Base-by-base conservation (phyloP, 2,797 vertebrate species). In the Alcedo atthis region DNA sequence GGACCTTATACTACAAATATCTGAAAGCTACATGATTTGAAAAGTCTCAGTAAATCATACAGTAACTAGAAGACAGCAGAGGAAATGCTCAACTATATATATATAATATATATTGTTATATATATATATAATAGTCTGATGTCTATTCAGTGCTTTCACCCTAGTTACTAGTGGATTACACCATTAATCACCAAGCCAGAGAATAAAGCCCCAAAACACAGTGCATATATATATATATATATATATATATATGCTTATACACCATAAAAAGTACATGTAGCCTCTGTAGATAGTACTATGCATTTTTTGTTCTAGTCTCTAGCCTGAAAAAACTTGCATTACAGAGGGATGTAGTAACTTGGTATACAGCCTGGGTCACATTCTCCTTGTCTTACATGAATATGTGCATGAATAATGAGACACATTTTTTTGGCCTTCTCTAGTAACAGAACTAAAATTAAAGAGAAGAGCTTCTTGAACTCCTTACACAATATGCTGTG, bases 361-460 rank as follows among this genome's bases (percentile, higher is more conserved):
- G 21, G 32, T 83, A 8, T 45, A 46, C 37, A 89, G 54, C 51
- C 15, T 40, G 61, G 45, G 30, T 80, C 61, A 58, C 68, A 24
- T 42, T 85, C 61, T 93, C 37, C 33, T 93, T 89, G 76, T 85
- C 54, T 87, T 62, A 66, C 21, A 66, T 81, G 84, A 77, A 81
- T 83, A 92, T 58, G 49, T 1, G 0, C 42, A 45, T 57, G 13
- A 88, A 74, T 70, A 90, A 86, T 45, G 49, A 82, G 81, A 80
- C 30, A 8, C 3, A 1, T 5, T 62, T 82, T 93, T 93, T 87
- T 79, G 8, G 64, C 32, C 24, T 85, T 82, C 54, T 46, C 8
- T 69, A 48, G 58, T n/a, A 87, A 42, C 28, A 62, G 51, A 82
- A 77, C 28, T 77, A 32, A 87, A 85, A 69, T 81, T 35, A 70